phyloP scores from a whole-genome alignment of 2,888 invertebrate genomes.

The Caenorhabditis macrosperma region DNA sequence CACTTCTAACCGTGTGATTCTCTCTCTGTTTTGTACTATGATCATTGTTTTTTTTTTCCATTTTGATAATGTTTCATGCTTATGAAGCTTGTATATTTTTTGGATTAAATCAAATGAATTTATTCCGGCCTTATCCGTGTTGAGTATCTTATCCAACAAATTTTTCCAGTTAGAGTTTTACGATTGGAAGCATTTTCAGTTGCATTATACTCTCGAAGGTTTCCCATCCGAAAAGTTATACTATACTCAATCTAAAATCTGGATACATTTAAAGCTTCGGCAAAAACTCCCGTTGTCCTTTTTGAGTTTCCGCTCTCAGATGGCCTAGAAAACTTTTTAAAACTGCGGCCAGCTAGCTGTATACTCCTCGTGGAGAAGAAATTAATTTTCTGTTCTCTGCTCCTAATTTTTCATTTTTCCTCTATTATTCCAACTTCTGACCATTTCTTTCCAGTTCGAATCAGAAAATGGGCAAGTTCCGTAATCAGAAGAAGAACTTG shows the following conservation, averaged over 20 bases:
- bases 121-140: not conserved
- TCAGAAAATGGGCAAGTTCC: constrained; percentile 58
- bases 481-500: constrained; percentile 55
- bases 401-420: not conserved
- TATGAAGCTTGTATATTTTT: constrained; percentile 42
- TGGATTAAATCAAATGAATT: constrained; percentile 1
- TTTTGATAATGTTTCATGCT: constrained; percentile 15
- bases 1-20: constrained; percentile 22
- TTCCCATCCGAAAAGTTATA: too few relatives aligned
- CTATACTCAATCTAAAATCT: too few relatives aligned
- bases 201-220: too few relatives aligned
- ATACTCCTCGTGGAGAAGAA: constrained; percentile 14
- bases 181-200: too few relatives aligned
- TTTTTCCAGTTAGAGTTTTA: not conserved
- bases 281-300: not conserved
- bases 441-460: not conserved
- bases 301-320: not conserved
- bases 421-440: not conserved
- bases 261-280: too few relatives aligned
- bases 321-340: constrained; percentile 3
- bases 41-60: constrained; percentile 9
- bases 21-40: constrained; percentile 2
- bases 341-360: not conserved
- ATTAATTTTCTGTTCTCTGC: not conserved
- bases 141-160: too few relatives aligned